These are phyloP conservation scores for Porites evermanni DNA, from an alignment of 92 coral and sea anemone genomes.

Conservation along the genomic window DNA sequence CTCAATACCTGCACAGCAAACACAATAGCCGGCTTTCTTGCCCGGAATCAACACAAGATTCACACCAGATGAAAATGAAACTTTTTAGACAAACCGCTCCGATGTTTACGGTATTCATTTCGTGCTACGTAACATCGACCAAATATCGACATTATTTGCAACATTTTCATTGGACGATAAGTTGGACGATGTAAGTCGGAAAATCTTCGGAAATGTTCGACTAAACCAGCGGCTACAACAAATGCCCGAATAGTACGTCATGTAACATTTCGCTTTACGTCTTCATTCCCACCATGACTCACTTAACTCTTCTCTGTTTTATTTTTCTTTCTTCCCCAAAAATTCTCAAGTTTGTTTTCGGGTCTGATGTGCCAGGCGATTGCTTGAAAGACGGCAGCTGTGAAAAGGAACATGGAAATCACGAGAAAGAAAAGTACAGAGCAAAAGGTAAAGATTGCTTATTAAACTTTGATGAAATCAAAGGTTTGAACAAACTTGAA, in stretches of 20 bases:
- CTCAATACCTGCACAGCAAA: constrained; percentile 18
- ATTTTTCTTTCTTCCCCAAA: neutral
- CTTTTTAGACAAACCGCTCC: neutral
- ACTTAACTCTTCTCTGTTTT: neutral
- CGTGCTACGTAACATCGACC: neutral
- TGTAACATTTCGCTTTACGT: neutral
- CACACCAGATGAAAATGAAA: neutral
- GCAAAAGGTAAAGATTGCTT: constrained; percentile 44
- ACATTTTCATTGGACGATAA: constrained; percentile 6
- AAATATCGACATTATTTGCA: neutral
- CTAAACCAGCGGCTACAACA: constrained; percentile 1
- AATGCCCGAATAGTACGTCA: neutral
- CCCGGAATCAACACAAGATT: neutral
- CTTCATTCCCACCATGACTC: neutral
- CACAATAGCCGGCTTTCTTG: neutral
- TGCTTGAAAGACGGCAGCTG: constrained; percentile 50
- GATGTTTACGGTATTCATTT: neutral
- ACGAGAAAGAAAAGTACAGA: constrained; percentile 67
- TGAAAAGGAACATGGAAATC: constrained; percentile 28
- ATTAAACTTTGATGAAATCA: too few species aligned
- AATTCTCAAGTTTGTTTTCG: neutral
- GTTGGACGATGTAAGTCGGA: neutral
- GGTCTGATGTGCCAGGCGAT: constrained; percentile 24
- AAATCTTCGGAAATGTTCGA: neutral
- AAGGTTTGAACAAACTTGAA: too few species aligned